Conservation (phyloP, 2,113 vertebrate genomes). For the Fregata magnificens region DNA sequence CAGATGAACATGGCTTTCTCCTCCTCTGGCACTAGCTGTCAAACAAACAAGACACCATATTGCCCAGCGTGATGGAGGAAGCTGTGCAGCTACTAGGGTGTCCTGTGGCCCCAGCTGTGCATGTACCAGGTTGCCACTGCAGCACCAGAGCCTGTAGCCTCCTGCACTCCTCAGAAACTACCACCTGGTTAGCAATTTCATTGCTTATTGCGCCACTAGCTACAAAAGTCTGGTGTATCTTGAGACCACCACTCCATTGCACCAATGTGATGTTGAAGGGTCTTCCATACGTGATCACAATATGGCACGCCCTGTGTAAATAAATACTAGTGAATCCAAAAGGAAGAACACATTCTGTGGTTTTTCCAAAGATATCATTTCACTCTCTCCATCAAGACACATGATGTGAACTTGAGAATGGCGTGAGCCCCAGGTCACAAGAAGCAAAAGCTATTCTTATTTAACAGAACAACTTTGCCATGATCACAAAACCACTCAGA, state of each 20-base stretch:
- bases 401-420: background rate
- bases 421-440: background rate
- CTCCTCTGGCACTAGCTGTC: background rate
- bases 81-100: background rate
- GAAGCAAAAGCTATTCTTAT: background rate
- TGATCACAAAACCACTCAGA: background rate
- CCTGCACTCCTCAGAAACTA: background rate
- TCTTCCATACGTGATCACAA: background rate
- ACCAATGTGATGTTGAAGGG: background rate
- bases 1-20: background rate
- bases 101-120: background rate
- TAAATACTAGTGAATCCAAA: background rate
- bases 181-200: background rate
- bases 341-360: background rate
- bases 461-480: background rate
- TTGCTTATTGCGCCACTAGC: background rate
- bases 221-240: background rate
- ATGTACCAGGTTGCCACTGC: too few species aligned
- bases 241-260: background rate
- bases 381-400: background rate
- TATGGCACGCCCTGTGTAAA: background rate
- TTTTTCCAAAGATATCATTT: background rate
- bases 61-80: rapidly evolving
- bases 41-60: rapidly evolving
- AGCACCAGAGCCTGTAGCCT: background rate